Conservation (phyloP, 2,888 invertebrate genomes). For the Eutolmus rufibarbis region DNA sequence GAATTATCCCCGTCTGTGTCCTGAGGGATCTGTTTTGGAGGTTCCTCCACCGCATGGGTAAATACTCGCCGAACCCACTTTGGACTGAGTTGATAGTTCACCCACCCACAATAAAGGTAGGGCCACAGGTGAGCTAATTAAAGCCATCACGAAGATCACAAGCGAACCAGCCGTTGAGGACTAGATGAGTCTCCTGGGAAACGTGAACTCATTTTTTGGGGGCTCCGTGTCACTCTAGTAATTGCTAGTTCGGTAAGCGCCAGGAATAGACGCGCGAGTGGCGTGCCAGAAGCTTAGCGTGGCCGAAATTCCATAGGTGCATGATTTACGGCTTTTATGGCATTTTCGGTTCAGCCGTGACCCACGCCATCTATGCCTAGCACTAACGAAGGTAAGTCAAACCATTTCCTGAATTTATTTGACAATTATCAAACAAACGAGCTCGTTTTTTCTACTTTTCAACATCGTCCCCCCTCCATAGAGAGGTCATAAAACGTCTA, state of each 20-base stretch:
- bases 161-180: neutral
- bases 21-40: neutral
- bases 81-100: neutral
- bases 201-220: neutral
- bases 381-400: neutral
- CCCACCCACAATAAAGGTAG: neutral
- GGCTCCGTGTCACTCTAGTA: neutral
- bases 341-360: neutral
- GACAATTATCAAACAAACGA: neutral
- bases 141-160: conserved; percentile 5
- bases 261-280: neutral
- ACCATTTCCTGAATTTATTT: neutral
- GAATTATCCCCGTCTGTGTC: neutral
- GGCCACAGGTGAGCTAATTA: conserved; percentile 15
- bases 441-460: neutral
- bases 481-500: neutral
- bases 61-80: neutral
- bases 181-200: neutral
- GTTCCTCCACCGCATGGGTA: neutral
- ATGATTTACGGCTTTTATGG: conserved; percentile 12
- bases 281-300: conserved; percentile 3
- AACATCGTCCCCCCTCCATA: neutral
- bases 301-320: conserved; percentile 6
- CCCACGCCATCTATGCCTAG: neutral
- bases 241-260: conserved; percentile 15